Evolutionary conservation across 2,113 vertebrate species (phyloP).

Genomic region (Hippolais icterina): DNA sequence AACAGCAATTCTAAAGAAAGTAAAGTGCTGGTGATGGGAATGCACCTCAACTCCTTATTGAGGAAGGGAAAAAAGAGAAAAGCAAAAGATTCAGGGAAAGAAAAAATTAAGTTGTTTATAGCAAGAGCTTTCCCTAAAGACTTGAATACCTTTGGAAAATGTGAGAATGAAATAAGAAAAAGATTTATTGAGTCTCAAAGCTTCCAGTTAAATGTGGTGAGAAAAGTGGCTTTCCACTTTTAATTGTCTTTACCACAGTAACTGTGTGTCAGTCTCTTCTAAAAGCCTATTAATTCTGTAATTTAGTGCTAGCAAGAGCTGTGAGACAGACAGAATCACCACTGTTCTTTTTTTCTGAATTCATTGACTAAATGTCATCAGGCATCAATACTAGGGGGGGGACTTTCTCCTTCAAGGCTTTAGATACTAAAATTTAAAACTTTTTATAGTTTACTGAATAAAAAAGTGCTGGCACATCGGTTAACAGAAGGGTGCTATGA

Average conservation of each 20-base stretch:
- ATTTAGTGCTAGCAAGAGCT: constrained; percentile 68
- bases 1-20: background rate
- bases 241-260: constrained; percentile 77
- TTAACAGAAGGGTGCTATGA: constrained; percentile 42
- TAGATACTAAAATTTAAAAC: constrained; percentile 60
- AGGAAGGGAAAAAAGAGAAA: background rate
- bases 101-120: background rate
- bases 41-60: background rate
- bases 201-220: constrained; percentile 67
- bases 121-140: background rate
- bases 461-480: constrained; percentile 47
- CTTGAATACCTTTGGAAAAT: constrained; percentile 41
- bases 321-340: constrained; percentile 40
- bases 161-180: constrained; percentile 58
- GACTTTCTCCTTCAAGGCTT: constrained; percentile 63
- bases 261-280: constrained; percentile 72
- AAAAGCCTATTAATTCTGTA: constrained; percentile 80
- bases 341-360: constrained; percentile 16
- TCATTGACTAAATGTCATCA: constrained; percentile 75
- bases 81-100: background rate
- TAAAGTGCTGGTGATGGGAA: background rate
- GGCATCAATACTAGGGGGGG: constrained; percentile 5
- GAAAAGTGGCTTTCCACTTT: constrained; percentile 74
- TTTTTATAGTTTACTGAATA: constrained; percentile 59
- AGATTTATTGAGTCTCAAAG: constrained; percentile 74